Evolutionary conservation across 2,888 invertebrate genomes (phyloP).

Genomic region (Biston betularia): DNA sequence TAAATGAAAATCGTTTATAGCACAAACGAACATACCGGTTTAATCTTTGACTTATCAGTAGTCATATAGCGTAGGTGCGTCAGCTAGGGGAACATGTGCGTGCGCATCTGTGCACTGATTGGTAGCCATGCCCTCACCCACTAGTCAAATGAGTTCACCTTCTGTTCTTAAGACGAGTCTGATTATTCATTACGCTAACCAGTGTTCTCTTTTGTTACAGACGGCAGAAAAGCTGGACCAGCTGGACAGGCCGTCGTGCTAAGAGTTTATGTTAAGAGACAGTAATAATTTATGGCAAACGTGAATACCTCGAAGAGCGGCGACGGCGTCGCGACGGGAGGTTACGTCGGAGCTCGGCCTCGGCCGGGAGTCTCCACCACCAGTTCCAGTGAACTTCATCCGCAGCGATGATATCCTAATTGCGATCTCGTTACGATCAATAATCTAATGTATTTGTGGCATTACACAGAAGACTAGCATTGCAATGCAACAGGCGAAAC

Average conservation of each 20-base stretch:
- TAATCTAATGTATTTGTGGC: constrained; percentile 81
- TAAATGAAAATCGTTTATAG: constrained; percentile 49
- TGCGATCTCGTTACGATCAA: constrained; percentile 85
- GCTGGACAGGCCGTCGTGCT: constrained; percentile 86
- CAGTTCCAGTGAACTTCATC: constrained; percentile 80
- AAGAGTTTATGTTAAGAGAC: constrained; percentile 72
- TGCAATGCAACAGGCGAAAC: constrained; percentile 75
- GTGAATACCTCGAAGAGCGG: constrained; percentile 72
- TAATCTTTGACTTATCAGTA: constrained; percentile 47
- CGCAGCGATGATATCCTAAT: constrained; percentile 79
- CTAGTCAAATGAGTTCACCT: constrained; percentile 60
- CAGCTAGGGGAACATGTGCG: constrained; percentile 64
- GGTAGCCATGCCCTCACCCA: constrained; percentile 57
- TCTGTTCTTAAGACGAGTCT: constrained; percentile 54
- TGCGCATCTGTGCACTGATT: constrained; percentile 76
- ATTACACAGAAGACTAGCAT: constrained; percentile 82
- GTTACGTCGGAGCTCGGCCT: constrained; percentile 45
- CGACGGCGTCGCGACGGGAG: constrained; percentile 48
- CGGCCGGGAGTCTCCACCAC: constrained; percentile 54
- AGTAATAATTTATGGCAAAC: constrained; percentile 76
- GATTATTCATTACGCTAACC: constrained; percentile 52
- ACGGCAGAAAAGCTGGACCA: constrained; percentile 88
- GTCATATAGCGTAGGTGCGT: constrained; percentile 50
- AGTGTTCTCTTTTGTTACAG: constrained; percentile 84
- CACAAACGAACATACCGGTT: constrained; percentile 41